Percentiles rank a stretch among this genome's conserved stretches.
Conservation (phyloP, 2,113 vertebrate species). For the Varanus komodoensis region DNA sequence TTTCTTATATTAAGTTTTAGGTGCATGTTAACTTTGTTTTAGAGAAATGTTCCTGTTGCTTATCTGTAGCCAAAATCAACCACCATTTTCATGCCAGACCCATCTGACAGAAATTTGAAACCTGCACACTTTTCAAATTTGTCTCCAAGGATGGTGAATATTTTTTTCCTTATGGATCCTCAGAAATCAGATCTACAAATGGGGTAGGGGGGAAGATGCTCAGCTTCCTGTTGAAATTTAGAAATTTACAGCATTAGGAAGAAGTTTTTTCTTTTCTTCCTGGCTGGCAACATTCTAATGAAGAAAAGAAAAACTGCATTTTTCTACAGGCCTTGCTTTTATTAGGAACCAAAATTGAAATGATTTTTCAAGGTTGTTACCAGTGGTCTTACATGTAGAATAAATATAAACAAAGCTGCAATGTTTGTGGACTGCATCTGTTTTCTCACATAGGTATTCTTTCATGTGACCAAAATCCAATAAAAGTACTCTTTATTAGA, state of each 20-base stretch:
- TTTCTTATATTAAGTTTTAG: not conserved
- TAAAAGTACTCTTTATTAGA: not conserved
- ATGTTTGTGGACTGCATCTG: not conserved
- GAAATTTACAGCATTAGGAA: not conserved
- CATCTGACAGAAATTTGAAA: not conserved
- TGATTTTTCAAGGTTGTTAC: not conserved
- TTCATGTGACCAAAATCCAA: not conserved
- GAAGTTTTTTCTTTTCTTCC: not conserved
- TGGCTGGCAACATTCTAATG: not conserved
- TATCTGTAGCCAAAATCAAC: not conserved
- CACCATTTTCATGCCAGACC: too few relatives aligned
- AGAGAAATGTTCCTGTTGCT: not conserved
- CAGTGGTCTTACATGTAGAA: not conserved
- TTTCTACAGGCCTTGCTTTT: not conserved
- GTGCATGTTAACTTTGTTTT: rapidly evolving
- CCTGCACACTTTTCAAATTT: not conserved
- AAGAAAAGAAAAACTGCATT: not conserved
- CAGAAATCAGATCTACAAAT: not conserved
- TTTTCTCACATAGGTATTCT: not conserved
- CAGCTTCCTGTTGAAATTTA: not conserved
- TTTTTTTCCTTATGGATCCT: not conserved
- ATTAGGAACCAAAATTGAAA: not conserved
- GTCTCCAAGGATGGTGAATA: not conserved
- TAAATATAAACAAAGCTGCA: not conserved
- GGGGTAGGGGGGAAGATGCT: not conserved